Evolutionary conservation across 2,888 invertebrate species (phyloP).

Genomic region (Pachliopta kotzebuea): DNA sequence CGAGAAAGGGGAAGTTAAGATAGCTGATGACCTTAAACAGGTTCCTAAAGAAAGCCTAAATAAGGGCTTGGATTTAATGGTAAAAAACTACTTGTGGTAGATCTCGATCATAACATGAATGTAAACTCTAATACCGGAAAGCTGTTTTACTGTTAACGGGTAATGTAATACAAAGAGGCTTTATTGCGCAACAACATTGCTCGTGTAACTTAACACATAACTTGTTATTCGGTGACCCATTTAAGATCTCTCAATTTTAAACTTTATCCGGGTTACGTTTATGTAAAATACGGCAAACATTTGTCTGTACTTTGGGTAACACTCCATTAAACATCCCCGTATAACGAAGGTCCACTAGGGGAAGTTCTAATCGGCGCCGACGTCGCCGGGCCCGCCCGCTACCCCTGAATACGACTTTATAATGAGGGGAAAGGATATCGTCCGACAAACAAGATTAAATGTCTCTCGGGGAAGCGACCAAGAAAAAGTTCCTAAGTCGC

Average conservation of each 20-base stretch:
- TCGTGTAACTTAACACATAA: too few species aligned
- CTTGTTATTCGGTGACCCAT: too few species aligned
- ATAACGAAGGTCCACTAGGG: conserved; percentile 1
- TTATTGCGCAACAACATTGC: too few species aligned
- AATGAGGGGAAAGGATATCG: conserved; percentile 3
- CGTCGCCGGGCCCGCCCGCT: conserved; percentile 1
- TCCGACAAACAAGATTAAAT: conserved; percentile 6
- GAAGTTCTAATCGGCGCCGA: conserved; percentile 1
- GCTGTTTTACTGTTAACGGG: too few species aligned
- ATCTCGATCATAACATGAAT: too few species aligned
- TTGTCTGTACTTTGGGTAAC: conserved; percentile 1
- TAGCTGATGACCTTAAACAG: too few species aligned
- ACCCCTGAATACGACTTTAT: background rate
- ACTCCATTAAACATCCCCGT: background rate
- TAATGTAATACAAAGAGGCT: too few species aligned
- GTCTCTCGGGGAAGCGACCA: background rate
- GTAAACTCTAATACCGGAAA: too few species aligned
- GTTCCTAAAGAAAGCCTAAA: too few species aligned
- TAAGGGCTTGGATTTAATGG: too few species aligned
- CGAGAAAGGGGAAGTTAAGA: too few species aligned
- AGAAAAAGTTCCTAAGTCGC: background rate
- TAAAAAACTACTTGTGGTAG: too few species aligned
- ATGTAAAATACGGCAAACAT: background rate
- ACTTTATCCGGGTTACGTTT: background rate
- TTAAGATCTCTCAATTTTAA: conserved; percentile 4